These are phyloP conservation scores for Cephus cinctus DNA, from an alignment of 1,140 invertebrate species.

Conservation along the genomic window DNA sequence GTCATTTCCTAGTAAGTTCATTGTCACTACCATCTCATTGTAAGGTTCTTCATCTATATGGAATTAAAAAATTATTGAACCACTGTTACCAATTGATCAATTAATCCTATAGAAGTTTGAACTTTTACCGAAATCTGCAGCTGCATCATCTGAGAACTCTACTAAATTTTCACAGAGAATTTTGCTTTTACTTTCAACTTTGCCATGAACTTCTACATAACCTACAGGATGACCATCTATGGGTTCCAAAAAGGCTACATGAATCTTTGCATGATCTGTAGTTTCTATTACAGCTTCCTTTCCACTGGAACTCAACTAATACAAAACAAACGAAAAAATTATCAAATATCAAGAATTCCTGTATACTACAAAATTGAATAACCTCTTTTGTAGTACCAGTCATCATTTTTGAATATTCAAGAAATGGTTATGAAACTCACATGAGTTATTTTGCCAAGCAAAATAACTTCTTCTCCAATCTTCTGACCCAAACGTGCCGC, in stretches of 20 bases:
- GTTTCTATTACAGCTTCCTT: conserved; percentile 39
- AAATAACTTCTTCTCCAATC: conserved; percentile 28
- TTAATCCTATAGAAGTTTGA: neutral
- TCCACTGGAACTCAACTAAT: conserved; percentile 36
- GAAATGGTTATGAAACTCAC: conserved; percentile 19
- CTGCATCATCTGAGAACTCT: conserved; percentile 28
- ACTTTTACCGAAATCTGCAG: conserved; percentile 36
- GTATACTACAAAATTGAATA: conserved; percentile 9
- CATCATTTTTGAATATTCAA: conserved; percentile 2
- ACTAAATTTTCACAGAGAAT: conserved; percentile 30
- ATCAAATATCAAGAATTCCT: neutral
- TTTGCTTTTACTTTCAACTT: conserved; percentile 38
- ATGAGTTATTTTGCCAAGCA: conserved; percentile 34
- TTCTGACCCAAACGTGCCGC: conserved; percentile 24
- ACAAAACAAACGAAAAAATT: conserved; percentile 5
- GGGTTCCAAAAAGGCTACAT: conserved; percentile 33
- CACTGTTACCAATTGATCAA: neutral
- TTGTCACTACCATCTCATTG: no score
- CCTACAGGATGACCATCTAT: conserved; percentile 30
- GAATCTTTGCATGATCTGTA: conserved; percentile 36
- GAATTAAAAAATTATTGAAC: conserved; percentile 2
- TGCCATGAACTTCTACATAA: conserved; percentile 44
- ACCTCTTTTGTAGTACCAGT: no score
- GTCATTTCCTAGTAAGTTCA: no score
- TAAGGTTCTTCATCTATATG: conserved; percentile 1